phyloP scores from a whole-genome alignment of 2,797 vertebrate species.

The Mus minutoides region DNA sequence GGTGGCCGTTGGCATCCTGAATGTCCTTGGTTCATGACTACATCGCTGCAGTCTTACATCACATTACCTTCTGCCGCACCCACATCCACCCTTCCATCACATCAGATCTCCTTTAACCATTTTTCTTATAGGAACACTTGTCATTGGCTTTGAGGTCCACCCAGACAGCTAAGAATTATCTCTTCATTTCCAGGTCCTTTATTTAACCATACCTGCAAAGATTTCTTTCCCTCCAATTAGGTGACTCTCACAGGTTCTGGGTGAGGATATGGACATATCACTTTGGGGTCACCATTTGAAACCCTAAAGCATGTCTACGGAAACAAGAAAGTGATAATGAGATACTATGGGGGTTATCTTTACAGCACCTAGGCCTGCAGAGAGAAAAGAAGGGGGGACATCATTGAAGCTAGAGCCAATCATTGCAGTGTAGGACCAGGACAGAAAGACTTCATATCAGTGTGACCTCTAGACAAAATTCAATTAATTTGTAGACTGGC shows the following conservation, averaged over 20 bases:
- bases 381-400: neutral
- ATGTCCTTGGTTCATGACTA: neutral
- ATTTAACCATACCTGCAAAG: constrained; percentile 18
- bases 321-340: neutral
- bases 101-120: neutral
- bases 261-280: neutral
- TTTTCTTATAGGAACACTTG: neutral
- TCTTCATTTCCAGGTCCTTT: neutral
- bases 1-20: neutral
- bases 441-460: neutral
- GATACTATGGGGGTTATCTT: neutral
- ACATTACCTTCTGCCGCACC: neutral
- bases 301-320: neutral
- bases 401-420: neutral
- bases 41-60: neutral
- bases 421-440: neutral
- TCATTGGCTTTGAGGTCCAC: neutral
- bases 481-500: neutral
- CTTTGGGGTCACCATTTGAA: neutral
- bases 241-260: neutral
- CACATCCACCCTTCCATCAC: neutral
- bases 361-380: neutral
- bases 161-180: neutral
- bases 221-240: constrained; percentile 24
- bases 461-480: constrained; percentile 5